Conservation (phyloP, 2,888 invertebrate genomes). For the Adela reaumurella region DNA sequence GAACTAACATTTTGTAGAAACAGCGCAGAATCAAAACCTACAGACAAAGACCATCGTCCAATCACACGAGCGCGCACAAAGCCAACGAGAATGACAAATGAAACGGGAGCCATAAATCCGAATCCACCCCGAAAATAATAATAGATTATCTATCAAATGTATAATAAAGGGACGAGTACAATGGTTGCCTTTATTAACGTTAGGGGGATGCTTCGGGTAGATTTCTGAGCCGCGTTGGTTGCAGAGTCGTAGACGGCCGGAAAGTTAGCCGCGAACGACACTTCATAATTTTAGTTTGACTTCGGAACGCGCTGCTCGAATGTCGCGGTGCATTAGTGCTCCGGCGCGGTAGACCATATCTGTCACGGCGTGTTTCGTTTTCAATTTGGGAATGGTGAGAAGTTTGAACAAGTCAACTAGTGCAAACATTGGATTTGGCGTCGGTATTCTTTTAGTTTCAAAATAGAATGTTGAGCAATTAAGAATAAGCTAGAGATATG, state of each 20-base stretch:
- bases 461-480: too few relatives aligned
- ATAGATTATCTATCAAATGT: conserved; percentile 7
- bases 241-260: neutral
- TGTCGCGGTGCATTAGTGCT: neutral
- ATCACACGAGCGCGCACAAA: neutral
- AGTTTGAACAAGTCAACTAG: too few relatives aligned
- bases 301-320: neutral
- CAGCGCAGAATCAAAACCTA: neutral
- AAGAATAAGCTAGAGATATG: too few relatives aligned
- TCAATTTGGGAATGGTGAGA: too few relatives aligned
- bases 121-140: conserved; percentile 2
- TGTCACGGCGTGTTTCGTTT: too few relatives aligned
- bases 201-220: neutral
- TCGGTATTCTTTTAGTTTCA: too few relatives aligned
- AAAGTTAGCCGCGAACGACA: neutral
- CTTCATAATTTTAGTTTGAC: neutral
- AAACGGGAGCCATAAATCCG: neutral
- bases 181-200: conserved; percentile 5
- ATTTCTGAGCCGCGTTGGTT: too few relatives aligned
- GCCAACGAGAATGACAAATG: neutral
- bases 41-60: neutral
- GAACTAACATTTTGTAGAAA: too few relatives aligned
- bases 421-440: too few relatives aligned
- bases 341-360: too few relatives aligned
- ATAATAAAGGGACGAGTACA: conserved; percentile 7